A percentile compares a stretch with the other conserved stretches of the same genome.
These are phyloP conservation scores for Cairina moschata DNA, from an alignment of 2,113 vertebrate species.

Conservation along the genomic window DNA sequence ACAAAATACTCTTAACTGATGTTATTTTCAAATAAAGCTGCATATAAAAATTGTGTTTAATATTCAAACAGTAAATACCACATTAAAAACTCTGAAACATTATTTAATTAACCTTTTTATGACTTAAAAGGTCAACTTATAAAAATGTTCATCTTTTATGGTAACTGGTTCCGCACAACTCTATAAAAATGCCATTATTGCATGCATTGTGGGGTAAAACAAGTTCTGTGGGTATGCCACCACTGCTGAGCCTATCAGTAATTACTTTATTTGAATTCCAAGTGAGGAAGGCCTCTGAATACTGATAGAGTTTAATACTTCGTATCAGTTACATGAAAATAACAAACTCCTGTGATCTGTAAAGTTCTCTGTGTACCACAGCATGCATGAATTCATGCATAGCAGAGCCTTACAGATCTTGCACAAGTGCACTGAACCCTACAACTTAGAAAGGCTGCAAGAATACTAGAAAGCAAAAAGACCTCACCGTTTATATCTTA, in stretches of 20 bases:
- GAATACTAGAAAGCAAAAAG: background rate
- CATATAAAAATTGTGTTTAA: background rate
- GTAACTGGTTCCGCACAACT: background rate
- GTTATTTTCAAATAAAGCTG: background rate
- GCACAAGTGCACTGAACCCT: background rate
- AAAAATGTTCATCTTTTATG: background rate
- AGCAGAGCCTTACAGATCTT: background rate
- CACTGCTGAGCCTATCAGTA: background rate
- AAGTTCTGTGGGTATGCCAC: background rate
- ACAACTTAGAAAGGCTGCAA: background rate
- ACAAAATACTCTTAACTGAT: background rate
- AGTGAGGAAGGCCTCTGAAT: background rate
- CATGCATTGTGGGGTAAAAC: background rate
- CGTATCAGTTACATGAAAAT: background rate
- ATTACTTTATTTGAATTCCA: background rate
- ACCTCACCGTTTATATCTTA: background rate
- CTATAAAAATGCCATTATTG: background rate
- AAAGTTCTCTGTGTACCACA: background rate
- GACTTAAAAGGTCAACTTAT: background rate
- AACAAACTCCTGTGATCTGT: background rate
- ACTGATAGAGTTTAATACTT: background rate
- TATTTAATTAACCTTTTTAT: background rate
- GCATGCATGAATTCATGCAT: background rate
- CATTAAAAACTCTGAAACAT: background rate
- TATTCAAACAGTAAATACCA: background rate